phyloP scores from a whole-genome alignment of 92 coral and sea anemone genomes.

The Zoanthus solanderi region DNA sequence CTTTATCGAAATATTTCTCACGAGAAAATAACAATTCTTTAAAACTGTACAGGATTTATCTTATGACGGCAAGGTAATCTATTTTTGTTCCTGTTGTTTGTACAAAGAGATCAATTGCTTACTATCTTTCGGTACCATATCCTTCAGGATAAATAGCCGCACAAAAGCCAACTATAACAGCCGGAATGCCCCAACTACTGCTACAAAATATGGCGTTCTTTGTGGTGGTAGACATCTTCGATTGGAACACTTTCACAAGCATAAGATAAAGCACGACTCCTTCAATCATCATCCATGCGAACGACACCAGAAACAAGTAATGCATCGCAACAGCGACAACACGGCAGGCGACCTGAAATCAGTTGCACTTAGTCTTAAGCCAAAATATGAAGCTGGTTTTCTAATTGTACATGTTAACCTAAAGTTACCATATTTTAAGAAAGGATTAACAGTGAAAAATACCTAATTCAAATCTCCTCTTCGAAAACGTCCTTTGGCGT shows the following conservation, averaged over 20 bases:
- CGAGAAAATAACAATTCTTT: too few species aligned
- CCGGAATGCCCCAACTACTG: slow-evolving; percentile 63
- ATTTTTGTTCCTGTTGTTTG: background rate
- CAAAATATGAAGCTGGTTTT: too few species aligned
- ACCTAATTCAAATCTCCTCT: too few species aligned
- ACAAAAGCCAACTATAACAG: slow-evolving; percentile 27
- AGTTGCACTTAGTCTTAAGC: background rate
- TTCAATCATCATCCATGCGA: slow-evolving; percentile 68
- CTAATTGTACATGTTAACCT: too few species aligned
- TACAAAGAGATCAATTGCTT: background rate
- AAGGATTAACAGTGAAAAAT: too few species aligned
- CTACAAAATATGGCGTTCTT: slow-evolving; percentile 59
- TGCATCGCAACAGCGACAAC: slow-evolving; percentile 60
- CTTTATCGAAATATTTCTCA: too few species aligned
- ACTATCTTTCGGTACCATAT: slow-evolving; percentile 33
- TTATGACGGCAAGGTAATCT: too few species aligned
- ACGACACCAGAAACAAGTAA: slow-evolving; percentile 61
- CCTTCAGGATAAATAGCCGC: slow-evolving; percentile 18
- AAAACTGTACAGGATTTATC: background rate
- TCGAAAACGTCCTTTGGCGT: too few species aligned
- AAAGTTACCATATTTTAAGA: too few species aligned
- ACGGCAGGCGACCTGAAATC: slow-evolving; percentile 52
- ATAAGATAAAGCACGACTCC: slow-evolving; percentile 67
- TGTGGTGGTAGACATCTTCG: slow-evolving; percentile 45
- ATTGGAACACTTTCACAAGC: slow-evolving; percentile 65